These are phyloP conservation scores for Cricetomys ansorgei DNA, from an alignment of 2,113 vertebrate species.

Conservation along the genomic window DNA sequence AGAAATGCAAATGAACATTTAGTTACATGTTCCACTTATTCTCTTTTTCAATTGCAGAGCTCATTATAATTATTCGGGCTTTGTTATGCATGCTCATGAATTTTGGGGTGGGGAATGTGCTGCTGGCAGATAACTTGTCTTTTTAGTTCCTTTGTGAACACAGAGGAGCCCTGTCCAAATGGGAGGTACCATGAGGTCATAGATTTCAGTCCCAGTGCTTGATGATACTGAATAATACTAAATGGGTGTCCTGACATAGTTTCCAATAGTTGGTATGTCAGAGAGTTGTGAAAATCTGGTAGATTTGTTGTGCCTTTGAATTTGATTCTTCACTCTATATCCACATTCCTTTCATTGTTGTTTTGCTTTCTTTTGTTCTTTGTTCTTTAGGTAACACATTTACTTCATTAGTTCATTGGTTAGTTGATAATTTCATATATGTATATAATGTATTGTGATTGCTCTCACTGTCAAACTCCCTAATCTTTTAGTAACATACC, in stretches of 20 bases:
- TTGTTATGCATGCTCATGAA: background rate
- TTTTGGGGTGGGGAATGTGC: background rate
- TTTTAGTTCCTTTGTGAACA: background rate
- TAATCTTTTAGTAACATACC: background rate
- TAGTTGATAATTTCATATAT: background rate
- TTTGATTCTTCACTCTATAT: background rate
- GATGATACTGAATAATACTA: background rate
- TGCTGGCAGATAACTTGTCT: background rate
- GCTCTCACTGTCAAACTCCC: background rate
- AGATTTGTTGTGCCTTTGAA: background rate
- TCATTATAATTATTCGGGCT: background rate
- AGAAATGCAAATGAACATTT: background rate
- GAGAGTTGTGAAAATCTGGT: accelerated
- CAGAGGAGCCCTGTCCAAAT: background rate
- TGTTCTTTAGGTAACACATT: background rate
- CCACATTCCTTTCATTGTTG: background rate
- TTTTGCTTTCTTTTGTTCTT: background rate
- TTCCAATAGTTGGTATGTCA: background rate
- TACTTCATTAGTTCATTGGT: background rate
- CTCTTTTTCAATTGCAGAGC: background rate
- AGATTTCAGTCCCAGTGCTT: background rate
- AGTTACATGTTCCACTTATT: background rate
- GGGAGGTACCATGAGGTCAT: background rate
- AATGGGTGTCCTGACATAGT: background rate
- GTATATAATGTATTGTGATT: background rate